Evolutionary conservation across 1,140 invertebrate species (phyloP), one percentile per base, ranked within the genome.

Genomic region (Drosophila orosa): DNA sequence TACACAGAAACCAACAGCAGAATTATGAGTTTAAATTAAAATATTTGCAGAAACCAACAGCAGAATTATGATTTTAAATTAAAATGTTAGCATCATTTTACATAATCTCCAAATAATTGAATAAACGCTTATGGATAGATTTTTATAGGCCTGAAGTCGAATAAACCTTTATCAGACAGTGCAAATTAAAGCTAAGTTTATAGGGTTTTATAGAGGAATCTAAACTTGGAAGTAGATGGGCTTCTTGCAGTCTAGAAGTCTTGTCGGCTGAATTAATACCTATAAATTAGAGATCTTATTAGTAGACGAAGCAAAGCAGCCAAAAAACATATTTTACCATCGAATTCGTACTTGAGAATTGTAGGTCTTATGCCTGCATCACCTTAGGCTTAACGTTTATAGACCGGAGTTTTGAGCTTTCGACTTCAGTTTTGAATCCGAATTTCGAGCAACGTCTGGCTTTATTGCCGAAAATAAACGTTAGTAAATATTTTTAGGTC

Each of bases 1-100:
- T 42, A 60, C 44, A 67, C 33, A 19, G 45, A 39, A 42, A 78
- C 3, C 19, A 33, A 22, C 4, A 52, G 19, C 4, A 35, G 19
- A 52, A 52, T 35, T 52, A 35, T 35, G 31, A 17, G 15, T 35
- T 52, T 15, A 52, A 52, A 35, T 22, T 9, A 35, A 6, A 19
- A 31, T 29, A 6, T 15, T 22, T 33, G 7, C 48, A 9, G 45
- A 39, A 42, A 78, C 3, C 19, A 33, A 22, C 4, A 52, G 19
- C 4, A 35, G 19, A 52, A 52, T 35, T 52, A 35, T 35, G 31
- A 17, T 22, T 35, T 52, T 15, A 52, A 52, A 35, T 22, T 9
- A 35, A 6, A 19, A 31, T 29, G 7, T 15, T 22, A 22, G 7
- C 48, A 9, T 15, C 33, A 9, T 52, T 48, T 29, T 19, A 6